Percentiles rank a stretch among this genome's conserved stretches.
Conservation (phyloP, 2,888 invertebrate genomes). For the Nomada ferruginata region DNA sequence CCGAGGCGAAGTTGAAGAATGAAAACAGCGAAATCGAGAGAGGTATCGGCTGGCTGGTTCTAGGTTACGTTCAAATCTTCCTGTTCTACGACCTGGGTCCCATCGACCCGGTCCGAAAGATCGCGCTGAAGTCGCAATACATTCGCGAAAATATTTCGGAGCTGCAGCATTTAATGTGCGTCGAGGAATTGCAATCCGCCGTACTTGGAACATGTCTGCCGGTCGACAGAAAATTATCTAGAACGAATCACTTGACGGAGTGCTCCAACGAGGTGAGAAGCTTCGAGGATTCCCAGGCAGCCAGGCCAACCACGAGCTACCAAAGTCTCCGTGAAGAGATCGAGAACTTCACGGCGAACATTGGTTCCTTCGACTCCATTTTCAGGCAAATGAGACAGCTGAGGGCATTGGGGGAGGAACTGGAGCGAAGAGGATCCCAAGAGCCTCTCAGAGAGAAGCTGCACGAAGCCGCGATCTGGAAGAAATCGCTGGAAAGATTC, state of each 20-base stretch:
- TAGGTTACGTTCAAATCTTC: constrained; percentile 78
- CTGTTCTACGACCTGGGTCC: constrained; percentile 76
- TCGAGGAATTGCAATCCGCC: constrained; percentile 86
- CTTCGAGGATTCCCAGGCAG: constrained; percentile 73
- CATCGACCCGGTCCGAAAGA: constrained; percentile 94
- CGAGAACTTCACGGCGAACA: constrained; percentile 78
- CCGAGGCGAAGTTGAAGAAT: constrained; percentile 26
- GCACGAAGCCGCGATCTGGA: constrained; percentile 85
- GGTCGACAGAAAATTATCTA: constrained; percentile 76
- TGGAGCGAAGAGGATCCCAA: constrained; percentile 31
- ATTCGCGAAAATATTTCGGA: constrained; percentile 88
- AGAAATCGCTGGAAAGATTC: constrained; percentile 86
- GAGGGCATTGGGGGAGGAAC: neutral
- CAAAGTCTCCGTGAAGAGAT: constrained; percentile 75
- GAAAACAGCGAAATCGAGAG: constrained; percentile 55
- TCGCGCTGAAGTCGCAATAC: constrained; percentile 89
- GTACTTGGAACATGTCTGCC: constrained; percentile 80
- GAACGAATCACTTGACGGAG: constrained; percentile 14
- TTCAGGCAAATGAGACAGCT: constrained; percentile 71
- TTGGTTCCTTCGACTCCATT: constrained; percentile 82
- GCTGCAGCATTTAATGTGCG: constrained; percentile 86
- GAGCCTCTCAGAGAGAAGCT: constrained; percentile 46
- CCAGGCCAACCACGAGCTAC: constrained; percentile 75
- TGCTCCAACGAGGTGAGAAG: constrained; percentile 59
- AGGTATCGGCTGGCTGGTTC: constrained; percentile 76